These are phyloP conservation scores for Coturnix japonica DNA, from an alignment of 2,113 vertebrate genomes.

Conservation along the genomic window DNA sequence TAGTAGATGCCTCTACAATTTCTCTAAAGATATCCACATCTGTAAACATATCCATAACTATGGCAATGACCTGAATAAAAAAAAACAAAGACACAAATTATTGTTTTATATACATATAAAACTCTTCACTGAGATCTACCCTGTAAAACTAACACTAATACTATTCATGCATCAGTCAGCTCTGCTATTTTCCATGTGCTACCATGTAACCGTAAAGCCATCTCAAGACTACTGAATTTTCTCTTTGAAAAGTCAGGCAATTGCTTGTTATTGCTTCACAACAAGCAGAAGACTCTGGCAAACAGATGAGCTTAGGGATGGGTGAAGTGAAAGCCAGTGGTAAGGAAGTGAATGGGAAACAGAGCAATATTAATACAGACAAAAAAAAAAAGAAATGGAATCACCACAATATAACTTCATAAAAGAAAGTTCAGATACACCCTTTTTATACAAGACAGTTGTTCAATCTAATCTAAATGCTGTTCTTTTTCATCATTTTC, in stretches of 20 bases:
- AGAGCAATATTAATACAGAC: neutral
- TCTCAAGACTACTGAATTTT: neutral
- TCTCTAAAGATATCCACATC: slow-evolving; percentile 97
- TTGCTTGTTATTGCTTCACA: neutral
- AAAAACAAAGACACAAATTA: slow-evolving; percentile 6
- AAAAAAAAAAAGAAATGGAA: neutral
- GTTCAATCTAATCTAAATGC: neutral
- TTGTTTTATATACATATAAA: neutral
- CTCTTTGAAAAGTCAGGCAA: neutral
- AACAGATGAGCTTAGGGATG: neutral
- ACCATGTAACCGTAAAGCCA: neutral
- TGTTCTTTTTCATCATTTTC: neutral
- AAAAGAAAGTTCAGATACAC: neutral
- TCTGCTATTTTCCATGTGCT: neutral
- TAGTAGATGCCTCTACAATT: slow-evolving; percentile 87
- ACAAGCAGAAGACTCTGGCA: neutral
- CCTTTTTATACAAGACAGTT: neutral
- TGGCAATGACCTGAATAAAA: slow-evolving; percentile 88
- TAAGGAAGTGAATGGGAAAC: neutral
- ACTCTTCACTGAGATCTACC: neutral
- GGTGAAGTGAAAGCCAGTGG: neutral
- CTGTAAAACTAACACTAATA: neutral
- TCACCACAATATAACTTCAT: neutral
- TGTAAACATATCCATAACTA: slow-evolving; percentile 96
- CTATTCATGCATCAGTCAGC: neutral